Base-by-base conservation (phyloP, 2,797 vertebrate species). In the Myotis planiceps region DNA sequence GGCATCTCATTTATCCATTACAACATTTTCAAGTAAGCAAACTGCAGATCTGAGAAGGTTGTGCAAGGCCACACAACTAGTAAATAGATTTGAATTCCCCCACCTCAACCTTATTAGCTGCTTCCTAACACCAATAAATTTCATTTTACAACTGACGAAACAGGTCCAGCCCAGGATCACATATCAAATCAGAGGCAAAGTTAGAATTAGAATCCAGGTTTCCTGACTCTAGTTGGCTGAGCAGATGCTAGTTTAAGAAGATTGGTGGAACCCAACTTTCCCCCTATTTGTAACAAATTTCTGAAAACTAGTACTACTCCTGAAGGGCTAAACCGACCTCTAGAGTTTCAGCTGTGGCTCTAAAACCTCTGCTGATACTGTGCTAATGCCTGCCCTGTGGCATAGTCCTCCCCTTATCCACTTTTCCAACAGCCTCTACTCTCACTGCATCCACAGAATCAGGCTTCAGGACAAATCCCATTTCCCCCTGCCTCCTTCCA, bases 91-190 rank as follows among this genome's bases (percentile, higher is more conserved):
- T 96, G 58, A 88, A 92, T 89, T 66, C 49, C 79, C 32, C 42
- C 34, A 92, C 68, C 39, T 92, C 25, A 23, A 32, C 18, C 63
- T 92, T 82, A 88, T 60, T 92, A 96, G 58, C 18, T 89, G 49
- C 68, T 87, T 75, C 76, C 53, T 81, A 87, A 91, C 29, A 89
- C 42, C 72, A 96, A 92, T 74, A 80, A 95, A 87, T 19, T 81
- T n/a, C 27, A 92, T 92, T 96, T 94, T 74, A 95, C 84, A 90
- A n/a, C 42, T 72, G 92, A 91, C 94, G 55, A 96, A 87, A 84
- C 37, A 74, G 12, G 53, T 81, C 42, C 53, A 96, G 23, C 27
- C 42, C 71, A 94, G 55, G 23, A 47, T 88, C 91, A 96, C 21
- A 89, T 29, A 91, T 45, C 42, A 82, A 87, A 91, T 92, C 80